Percentiles rank a stretch among this genome's conserved stretches.
phyloP scores from a whole-genome alignment of 2,797 vertebrate genomes.

The Schizopygopsis pylzovi region DNA sequence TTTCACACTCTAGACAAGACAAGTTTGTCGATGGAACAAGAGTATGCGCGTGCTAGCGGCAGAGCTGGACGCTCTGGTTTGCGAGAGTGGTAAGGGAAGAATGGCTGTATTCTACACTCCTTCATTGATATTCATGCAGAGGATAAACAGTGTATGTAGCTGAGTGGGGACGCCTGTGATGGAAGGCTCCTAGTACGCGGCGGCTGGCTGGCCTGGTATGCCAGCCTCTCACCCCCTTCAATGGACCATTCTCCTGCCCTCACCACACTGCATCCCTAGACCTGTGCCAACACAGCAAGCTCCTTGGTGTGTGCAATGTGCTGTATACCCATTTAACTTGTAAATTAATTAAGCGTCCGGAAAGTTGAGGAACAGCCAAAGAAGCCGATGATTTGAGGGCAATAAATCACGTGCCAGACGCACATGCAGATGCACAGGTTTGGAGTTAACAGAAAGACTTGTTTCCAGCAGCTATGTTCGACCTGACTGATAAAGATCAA shows the following conservation, averaged over 20 bases:
- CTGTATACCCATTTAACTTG: conserved; percentile 76
- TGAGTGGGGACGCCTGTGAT: conserved; percentile 79
- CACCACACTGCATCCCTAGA: conserved; percentile 69
- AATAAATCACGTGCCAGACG: conserved; percentile 77
- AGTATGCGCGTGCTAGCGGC: conserved; percentile 72
- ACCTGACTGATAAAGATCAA: conserved; percentile 71
- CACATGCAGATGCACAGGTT: conserved; percentile 66
- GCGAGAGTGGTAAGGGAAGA: conserved; percentile 69
- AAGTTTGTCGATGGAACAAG: conserved; percentile 76
- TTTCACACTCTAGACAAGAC: conserved; percentile 76
- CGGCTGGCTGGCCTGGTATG: conserved; percentile 71
- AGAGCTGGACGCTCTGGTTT: conserved; percentile 69
- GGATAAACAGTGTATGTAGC: conserved; percentile 80
- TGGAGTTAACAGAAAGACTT: conserved; percentile 67
- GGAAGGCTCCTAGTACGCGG: conserved; percentile 79
- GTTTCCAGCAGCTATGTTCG: conserved; percentile 60
- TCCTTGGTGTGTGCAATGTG: conserved; percentile 75
- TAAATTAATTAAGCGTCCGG: conserved; percentile 79
- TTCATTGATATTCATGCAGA: conserved; percentile 80
- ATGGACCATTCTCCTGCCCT: conserved; percentile 72
- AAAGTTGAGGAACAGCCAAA: conserved; percentile 78
- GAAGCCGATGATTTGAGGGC: conserved; percentile 61
- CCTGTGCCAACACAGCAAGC: conserved; percentile 68
- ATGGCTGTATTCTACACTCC: conserved; percentile 74
- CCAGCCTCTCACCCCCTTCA: conserved; percentile 70